phyloP scores from a whole-genome alignment of 2,797 vertebrate genomes.

The Parauchenoglanis ngamensis region DNA sequence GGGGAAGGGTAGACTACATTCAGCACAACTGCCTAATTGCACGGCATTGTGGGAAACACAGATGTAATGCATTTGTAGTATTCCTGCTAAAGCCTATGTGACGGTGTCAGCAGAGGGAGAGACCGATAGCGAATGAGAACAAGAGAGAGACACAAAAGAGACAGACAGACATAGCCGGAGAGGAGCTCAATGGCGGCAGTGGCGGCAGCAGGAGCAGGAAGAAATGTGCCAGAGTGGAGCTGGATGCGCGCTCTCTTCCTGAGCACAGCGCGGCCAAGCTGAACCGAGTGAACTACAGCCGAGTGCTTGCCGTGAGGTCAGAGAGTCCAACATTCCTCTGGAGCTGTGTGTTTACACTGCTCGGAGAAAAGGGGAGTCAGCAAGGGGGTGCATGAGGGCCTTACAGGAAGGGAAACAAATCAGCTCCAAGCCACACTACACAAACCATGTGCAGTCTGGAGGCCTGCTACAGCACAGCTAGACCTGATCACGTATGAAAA shows the following conservation, averaged over 20 bases:
- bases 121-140: not conserved
- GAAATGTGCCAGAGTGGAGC: constrained; percentile 41
- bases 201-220: constrained; percentile 33
- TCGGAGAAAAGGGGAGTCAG: constrained; percentile 64
- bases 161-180: constrained; percentile 4
- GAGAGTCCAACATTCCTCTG: constrained; percentile 84
- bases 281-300: constrained; percentile 80
- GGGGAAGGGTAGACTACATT: constrained; percentile 35
- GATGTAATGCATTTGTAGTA: constrained; percentile 29
- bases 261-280: constrained; percentile 73
- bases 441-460: constrained; percentile 26
- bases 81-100: constrained; percentile 17
- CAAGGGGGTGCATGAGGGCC: constrained; percentile 68
- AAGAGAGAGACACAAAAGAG: not conserved
- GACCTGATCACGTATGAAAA: constrained; percentile 35
- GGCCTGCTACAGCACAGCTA: constrained; percentile 24
- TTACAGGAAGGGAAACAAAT: constrained; percentile 74
- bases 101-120: not conserved
- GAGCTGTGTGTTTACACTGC: constrained; percentile 82
- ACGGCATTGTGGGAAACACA: constrained; percentile 30
- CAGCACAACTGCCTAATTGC: constrained; percentile 36
- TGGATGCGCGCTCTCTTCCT: constrained; percentile 31
- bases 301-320: constrained; percentile 73
- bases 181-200: constrained; percentile 39
- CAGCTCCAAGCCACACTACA: constrained; percentile 65